These are phyloP conservation scores for Rhinichthys klamathensis DNA, from an alignment of 2,113 vertebrate genomes.

Conservation along the genomic window DNA sequence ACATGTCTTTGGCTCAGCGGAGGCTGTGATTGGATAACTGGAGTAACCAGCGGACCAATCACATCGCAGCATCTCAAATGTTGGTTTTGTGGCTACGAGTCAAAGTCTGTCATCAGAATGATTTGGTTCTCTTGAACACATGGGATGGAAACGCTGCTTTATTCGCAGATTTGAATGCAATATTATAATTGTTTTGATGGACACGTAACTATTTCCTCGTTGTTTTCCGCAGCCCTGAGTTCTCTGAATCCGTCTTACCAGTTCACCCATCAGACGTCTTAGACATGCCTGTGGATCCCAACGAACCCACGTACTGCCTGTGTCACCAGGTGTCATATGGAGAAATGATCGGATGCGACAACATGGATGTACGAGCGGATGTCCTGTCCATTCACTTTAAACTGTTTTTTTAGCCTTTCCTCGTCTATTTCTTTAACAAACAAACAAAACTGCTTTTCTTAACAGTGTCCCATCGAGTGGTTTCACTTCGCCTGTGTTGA, in stretches of 20 bases:
- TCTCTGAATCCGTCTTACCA: conserved; percentile 86
- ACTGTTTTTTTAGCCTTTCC: not conserved
- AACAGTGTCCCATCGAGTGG: conserved; percentile 97
- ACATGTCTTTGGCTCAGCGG: no score
- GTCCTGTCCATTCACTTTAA: not conserved
- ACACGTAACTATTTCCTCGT: not conserved
- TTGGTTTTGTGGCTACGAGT: no score
- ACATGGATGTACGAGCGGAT: conserved; percentile 85
- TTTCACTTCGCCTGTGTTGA: conserved; percentile 99
- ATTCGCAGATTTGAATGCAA: no score
- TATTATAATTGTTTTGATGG: no score
- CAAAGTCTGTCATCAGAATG: no score
- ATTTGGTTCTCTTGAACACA: no score
- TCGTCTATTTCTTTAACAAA: not conserved
- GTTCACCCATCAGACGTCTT: conserved; percentile 96
- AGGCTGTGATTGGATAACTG: no score
- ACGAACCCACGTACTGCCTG: conserved; percentile 96
- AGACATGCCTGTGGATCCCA: conserved; percentile 98
- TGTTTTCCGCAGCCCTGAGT: conserved; percentile 77
- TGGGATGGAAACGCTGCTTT: no score
- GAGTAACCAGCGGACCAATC: no score
- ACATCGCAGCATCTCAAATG: no score
- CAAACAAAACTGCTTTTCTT: conserved; percentile 34
- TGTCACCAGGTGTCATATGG: conserved; percentile 98
- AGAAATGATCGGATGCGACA: conserved; percentile 99